phyloP scores from a whole-genome alignment of 2,888 invertebrate species.

The Stenotaenia linearis region DNA sequence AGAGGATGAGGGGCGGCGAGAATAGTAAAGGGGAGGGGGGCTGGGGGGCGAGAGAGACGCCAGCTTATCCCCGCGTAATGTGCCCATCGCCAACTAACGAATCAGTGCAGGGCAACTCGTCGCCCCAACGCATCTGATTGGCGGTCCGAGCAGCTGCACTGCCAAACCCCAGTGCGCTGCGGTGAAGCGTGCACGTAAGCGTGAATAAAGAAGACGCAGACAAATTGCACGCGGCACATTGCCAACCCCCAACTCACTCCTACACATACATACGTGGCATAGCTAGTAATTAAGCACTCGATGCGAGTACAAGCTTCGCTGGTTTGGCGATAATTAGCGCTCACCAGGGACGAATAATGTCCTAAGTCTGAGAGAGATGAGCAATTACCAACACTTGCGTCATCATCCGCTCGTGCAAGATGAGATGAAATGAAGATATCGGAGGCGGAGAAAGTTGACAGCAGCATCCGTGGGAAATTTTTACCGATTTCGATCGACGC shows the following conservation, averaged over 20 bases:
- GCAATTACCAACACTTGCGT: constrained; percentile 26
- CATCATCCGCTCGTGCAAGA: constrained; percentile 2
- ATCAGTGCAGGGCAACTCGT: constrained; percentile 14
- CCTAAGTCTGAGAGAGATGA: constrained; percentile 17
- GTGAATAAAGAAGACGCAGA: constrained; percentile 11
- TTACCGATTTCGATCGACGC: neutral
- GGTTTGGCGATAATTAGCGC: constrained; percentile 26
- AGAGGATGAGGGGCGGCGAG: neutral
- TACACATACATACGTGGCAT: neutral
- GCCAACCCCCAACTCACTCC: neutral
- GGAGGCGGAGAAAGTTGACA: constrained; percentile 19
- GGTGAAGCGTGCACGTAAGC: constrained; percentile 20
- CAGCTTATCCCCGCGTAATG: constrained; percentile 22
- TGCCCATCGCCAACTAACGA: constrained; percentile 21
- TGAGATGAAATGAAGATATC: constrained; percentile 26
- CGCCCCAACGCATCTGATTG: constrained; percentile 16
- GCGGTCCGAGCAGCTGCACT: constrained; percentile 12
- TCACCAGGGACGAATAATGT: constrained; percentile 24
- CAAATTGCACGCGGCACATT: constrained; percentile 12
- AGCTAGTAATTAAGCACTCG: constrained; percentile 24
- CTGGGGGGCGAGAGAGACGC: neutral
- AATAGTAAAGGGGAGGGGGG: neutral
- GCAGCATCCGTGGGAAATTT: constrained; percentile 5
- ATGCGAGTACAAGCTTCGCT: neutral
- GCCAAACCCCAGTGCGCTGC: constrained; percentile 17